Evolutionary conservation across 2,888 invertebrate species (phyloP).

Genomic region (Trissoscelio sp.): DNA sequence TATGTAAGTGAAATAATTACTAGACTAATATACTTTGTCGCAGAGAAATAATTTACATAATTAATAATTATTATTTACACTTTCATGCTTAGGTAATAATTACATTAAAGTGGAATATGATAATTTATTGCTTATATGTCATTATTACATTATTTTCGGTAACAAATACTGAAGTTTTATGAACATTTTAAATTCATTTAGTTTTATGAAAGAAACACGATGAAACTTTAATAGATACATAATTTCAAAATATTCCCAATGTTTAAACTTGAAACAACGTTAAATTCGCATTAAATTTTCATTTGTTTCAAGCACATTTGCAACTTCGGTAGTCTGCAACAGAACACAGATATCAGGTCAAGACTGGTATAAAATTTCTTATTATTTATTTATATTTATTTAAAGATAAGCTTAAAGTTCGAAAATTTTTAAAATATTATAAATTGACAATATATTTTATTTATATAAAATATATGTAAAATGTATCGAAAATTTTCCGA

Average conservation of each 20-base stretch:
- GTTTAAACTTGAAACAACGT: not conserved
- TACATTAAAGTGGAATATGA: not conserved
- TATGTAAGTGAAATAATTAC: not conserved
- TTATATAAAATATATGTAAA: no score
- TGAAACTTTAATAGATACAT: not conserved
- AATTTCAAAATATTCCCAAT: not conserved
- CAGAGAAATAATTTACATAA: constrained; percentile 2
- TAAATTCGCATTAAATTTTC: not conserved
- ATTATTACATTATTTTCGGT: not conserved
- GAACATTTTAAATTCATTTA: not conserved
- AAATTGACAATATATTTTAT: no score
- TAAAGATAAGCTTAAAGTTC: not conserved
- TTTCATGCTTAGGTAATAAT: not conserved
- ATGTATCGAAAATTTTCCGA: not conserved
- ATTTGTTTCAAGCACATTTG: not conserved
- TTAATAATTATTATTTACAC: not conserved
- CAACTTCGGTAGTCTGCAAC: not conserved
- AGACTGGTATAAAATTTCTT: constrained; percentile 21
- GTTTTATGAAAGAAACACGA: not conserved
- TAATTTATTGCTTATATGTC: not conserved
- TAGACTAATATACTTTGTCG: not conserved
- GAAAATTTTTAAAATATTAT: no score
- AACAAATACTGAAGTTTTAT: not conserved
- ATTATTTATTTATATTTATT: constrained; percentile 8
- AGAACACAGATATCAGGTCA: constrained; percentile 18